Base-by-base conservation (phyloP, 2,797 vertebrate species). In the Pteropus rufus region DNA sequence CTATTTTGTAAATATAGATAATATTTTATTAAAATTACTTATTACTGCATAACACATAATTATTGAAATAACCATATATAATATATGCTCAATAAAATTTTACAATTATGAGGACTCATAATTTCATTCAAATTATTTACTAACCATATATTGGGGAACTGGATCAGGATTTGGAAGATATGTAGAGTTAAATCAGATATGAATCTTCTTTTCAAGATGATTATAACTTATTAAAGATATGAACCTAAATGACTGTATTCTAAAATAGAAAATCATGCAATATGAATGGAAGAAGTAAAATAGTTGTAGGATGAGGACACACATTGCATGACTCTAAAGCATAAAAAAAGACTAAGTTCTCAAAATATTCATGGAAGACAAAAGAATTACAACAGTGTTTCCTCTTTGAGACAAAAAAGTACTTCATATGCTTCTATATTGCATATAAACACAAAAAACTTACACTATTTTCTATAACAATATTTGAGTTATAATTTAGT, bases 401-500 rank as follows among this genome's bases (percentile, higher is more conserved):
- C 15, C 58, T 9, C 9, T 11, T 5, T 34, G 67, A 75, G 39
- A 85, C 19, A 44, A 80, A 69, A 72, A 60, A 46, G 23, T 15
- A 10, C 12, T 65, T 84, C 18, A 31, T 76, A 9, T 26, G 14
- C 18, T 44, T 89, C 23, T 88, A 5, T 41, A 52, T 62, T 80
- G 18, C 49, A 44, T 7, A 26, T n/a, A 26, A n/a, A 89, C 16
- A 65, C 10, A 89, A 46, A 95, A 93, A 46, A 16, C 49, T 93
- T 81, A 79, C 70, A 83, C 36, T 89, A 67, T 72, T 95, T 97
- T 31, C 52, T 89, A 39, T 64, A 44, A 49, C 10, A 79, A 64
- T 75, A 95, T 89, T 67, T 92, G 77, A 64, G 10, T 72, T 93
- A 72, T 64, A 92, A 91, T 89, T 89, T 81, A 46, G 76, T 93